Evolutionary conservation across 2,113 vertebrate genomes (phyloP), one percentile per base, ranked within the genome.

Genomic region (Abramis brama): DNA sequence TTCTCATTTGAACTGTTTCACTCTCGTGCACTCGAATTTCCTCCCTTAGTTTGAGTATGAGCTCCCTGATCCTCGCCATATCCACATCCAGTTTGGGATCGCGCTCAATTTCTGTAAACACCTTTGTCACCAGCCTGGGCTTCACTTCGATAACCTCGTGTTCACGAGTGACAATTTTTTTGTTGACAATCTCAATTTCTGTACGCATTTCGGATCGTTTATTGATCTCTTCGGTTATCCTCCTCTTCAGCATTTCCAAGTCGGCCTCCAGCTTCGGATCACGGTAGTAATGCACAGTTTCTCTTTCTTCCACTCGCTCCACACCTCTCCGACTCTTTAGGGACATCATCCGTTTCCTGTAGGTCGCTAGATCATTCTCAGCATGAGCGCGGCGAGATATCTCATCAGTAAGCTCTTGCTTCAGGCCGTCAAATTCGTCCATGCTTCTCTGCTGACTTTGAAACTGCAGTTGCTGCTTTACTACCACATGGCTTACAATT

Each of bases 281-380:
- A 50, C 96, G 96, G 91, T 97, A 98, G 86, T 98, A 96, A 66
- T 97, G 94, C 74, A 99, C 95, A n/a, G 98, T 94, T 80, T 99
- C 98, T 84, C 95, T 98, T 92, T 99, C 98, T 92, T 99, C 96
- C 86, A 97, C 88, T 91, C 96, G 94, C 91, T 99, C 97, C 89
- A 97, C 89, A 0, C 98, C 98, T 90, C 93, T 94, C 86, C 97
- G 96, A 57, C 91, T 97, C 92, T 94, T 97, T 86, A 99, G 93
- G 85, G 94, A 94, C 43, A 98, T 57, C 85, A 97, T 90, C 79
- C 94, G 96, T 70, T 60, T 93, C 80, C 94, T 95, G 87, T 94
- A 96, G 4, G 91, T 91, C n/a, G 96, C 95, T 89, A 99, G 91
- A 39, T 97, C 92, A 2, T 76, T 93, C 88, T 99, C 96, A 25